phyloP scores from a whole-genome alignment of 1,140 invertebrate genomes.

The Himalopsyche phryganea region DNA sequence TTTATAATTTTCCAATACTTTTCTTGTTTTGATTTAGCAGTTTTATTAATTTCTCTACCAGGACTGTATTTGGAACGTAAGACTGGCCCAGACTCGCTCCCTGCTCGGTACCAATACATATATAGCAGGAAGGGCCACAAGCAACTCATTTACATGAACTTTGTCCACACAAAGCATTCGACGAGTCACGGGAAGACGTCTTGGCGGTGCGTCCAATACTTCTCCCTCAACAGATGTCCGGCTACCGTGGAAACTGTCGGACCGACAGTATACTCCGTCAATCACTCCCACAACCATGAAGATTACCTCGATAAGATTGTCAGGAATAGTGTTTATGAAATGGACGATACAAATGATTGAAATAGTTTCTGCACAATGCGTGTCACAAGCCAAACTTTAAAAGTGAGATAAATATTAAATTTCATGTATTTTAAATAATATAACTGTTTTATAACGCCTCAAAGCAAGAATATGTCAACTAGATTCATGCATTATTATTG shows the following conservation, averaged over 20 bases:
- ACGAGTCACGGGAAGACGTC: constrained; percentile 52
- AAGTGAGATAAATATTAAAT: not conserved
- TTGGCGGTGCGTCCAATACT: constrained; percentile 53
- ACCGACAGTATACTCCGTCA: constrained; percentile 48
- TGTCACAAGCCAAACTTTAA: too few relatives aligned
- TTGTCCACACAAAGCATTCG: constrained; percentile 53
- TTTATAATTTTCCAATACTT: not conserved
- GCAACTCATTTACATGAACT: constrained; percentile 52
- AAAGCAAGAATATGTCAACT: not conserved
- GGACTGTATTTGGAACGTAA: constrained; percentile 44
- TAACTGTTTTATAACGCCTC: not conserved
- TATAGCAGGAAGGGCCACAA: constrained; percentile 53
- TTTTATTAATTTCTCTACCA: constrained; percentile 31
- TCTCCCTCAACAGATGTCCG: constrained; percentile 49
- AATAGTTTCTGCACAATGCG: too few relatives aligned
- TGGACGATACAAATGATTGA: constrained; percentile 33
- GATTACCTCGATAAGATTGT: constrained; percentile 48
- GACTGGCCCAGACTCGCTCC: constrained; percentile 37
- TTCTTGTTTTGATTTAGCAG: not conserved
- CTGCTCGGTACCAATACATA: constrained; percentile 51
- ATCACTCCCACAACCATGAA: constrained; percentile 52
- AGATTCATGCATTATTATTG: not conserved
- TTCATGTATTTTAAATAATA: not conserved
- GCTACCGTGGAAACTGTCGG: constrained; percentile 52
- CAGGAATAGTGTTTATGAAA: constrained; percentile 52